Base-by-base conservation (phyloP, 2,797 vertebrate species). In the Coreius guichenoti region DNA sequence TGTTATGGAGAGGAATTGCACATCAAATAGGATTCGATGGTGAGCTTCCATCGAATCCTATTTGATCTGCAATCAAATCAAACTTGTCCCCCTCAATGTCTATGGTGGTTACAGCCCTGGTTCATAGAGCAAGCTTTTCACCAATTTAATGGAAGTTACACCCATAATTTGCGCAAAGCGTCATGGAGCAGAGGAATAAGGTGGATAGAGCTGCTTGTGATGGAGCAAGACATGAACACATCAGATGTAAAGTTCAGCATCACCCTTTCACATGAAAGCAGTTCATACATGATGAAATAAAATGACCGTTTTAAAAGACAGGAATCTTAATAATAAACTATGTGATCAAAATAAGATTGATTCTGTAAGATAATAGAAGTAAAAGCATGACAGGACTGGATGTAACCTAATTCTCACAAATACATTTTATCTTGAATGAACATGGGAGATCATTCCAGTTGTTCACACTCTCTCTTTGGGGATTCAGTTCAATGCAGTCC, bases 401-500 rank as follows among this genome's bases (percentile, higher is more conserved):
- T 9, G 3, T 56, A 23, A 21, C 13, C 31, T 77, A 77, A 17
- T 39, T 58, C 23, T 77, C 75, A 61, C 54, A 77, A 11, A 43
- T 26, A 13, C 7, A 8, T 0, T 58, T 5, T 0, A 8, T 0
- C 0, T 26, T 2, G 11, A 29, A 1, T 26, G 4, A 11, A 23
- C 74, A 77, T 6, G 7, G 1, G 13, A 58, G 31, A 26, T 77
- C 54, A 61, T 77, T 77, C 75, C 75, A 77, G 75, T 61, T 58
- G 8, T 26, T 1, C 56, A 61, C 11, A 4, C 0, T 0, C 11
- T 0, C 4, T 61, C n/a, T 16, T 17, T 0, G 1, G 16, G 51
- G 0, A 39, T 16, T 8, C 74, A 77, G 6, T 11, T 5, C 7
- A 77, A 16, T 4, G 36, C 74, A 77, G 13, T 58, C 14, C 23